These are phyloP conservation scores for Eulemur mongoz DNA, from an alignment of 2,797 vertebrate species.

Conservation along the genomic window DNA sequence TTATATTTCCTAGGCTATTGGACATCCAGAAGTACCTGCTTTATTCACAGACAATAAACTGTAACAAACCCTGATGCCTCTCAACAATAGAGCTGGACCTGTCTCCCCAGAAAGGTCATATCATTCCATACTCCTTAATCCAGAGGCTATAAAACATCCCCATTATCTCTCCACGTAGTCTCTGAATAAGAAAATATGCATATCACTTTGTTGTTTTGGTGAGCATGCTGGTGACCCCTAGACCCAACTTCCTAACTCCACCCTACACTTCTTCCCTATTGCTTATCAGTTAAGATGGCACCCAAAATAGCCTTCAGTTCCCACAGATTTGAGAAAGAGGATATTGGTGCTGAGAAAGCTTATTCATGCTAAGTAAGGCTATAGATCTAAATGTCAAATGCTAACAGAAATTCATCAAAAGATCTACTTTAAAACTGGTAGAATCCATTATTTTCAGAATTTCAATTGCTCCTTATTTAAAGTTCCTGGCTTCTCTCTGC, in stretches of 20 bases:
- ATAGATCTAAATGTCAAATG: constrained; percentile 57
- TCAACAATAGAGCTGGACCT: not conserved
- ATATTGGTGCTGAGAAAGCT: not conserved
- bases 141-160: not conserved
- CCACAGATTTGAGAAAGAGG: not conserved
- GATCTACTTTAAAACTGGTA: not conserved
- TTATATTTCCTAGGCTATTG: not conserved
- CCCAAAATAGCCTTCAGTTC: not conserved
- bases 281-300: not conserved
- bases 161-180: not conserved
- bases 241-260: not conserved
- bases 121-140: not conserved
- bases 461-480: constrained; percentile 39
- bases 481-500: constrained; percentile 26
- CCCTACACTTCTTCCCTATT: not conserved
- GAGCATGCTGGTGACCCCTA: not conserved
- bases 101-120: not conserved
- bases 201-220: not conserved
- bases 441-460: constrained; percentile 66
- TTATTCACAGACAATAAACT: not conserved
- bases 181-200: not conserved
- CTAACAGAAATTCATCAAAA: constrained; percentile 36
- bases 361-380: not conserved
- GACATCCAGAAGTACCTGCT: not conserved
- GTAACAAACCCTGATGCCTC: not conserved